These are phyloP conservation scores for Leptinotarsa peninsularis DNA, from an alignment of 2,888 invertebrate species.

Conservation along the genomic window DNA sequence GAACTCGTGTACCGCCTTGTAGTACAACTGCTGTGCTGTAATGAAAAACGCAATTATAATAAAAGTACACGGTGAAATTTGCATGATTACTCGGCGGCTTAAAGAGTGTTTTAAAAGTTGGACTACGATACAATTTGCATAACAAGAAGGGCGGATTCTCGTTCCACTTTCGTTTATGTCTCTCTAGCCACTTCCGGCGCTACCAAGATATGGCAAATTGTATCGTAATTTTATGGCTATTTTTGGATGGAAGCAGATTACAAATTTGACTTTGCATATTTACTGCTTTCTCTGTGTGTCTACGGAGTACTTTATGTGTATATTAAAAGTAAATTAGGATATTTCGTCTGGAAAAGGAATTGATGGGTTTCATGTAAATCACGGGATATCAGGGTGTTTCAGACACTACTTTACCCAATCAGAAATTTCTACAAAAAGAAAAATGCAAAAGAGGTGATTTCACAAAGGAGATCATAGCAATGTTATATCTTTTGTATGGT, in stretches of 20 bases:
- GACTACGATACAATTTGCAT: slow-evolving; percentile 66
- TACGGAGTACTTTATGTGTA: neutral
- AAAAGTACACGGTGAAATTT: slow-evolving; percentile 57
- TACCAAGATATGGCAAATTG: slow-evolving; percentile 60
- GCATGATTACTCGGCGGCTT: slow-evolving; percentile 60
- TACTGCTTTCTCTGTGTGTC: slow-evolving; percentile 14
- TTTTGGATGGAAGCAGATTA: slow-evolving; percentile 53
- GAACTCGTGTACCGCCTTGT: neutral
- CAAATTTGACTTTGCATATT: slow-evolving; percentile 53
- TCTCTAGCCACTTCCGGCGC: slow-evolving; percentile 58
- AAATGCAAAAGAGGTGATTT: too few relatives aligned
- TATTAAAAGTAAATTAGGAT: slow-evolving; percentile 13
- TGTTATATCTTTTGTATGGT: too few relatives aligned
- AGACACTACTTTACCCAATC: neutral
- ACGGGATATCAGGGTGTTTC: neutral
- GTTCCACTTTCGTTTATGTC: slow-evolving; percentile 62
- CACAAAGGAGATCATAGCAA: too few relatives aligned
- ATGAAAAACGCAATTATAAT: slow-evolving; percentile 60
- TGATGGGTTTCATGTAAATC: neutral
- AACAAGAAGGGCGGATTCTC: slow-evolving; percentile 60
- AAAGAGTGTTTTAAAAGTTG: slow-evolving; percentile 66
- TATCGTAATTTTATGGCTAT: slow-evolving; percentile 60
- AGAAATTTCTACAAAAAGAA: too few relatives aligned
- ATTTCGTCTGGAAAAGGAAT: neutral
- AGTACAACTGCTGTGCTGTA: slow-evolving; percentile 32